Evolutionary conservation across 1,140 invertebrate species (phyloP).

Genomic region (Bilobella aurantiaca): DNA sequence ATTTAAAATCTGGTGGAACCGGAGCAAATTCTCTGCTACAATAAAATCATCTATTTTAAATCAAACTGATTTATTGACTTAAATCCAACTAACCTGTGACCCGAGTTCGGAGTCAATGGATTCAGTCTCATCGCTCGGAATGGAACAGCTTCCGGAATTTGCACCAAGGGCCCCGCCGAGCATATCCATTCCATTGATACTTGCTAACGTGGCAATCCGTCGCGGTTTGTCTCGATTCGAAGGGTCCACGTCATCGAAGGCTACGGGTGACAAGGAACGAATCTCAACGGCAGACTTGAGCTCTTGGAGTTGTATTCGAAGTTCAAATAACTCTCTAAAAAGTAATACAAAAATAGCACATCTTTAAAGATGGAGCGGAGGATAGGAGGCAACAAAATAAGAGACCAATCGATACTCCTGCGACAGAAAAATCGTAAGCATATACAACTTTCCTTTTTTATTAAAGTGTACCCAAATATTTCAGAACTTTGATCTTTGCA

Average conservation of each 20-base stretch:
- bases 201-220: slow-evolving; percentile 32
- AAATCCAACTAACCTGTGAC: slow-evolving; percentile 21
- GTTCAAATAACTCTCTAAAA: slow-evolving; percentile 33
- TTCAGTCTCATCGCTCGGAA: slow-evolving; percentile 35
- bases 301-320: slow-evolving; percentile 31
- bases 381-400: too few relatives aligned
- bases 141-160: slow-evolving; percentile 31
- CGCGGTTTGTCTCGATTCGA: slow-evolving; percentile 16
- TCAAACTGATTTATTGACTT: too few relatives aligned
- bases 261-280: slow-evolving; percentile 24
- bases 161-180: slow-evolving; percentile 19
- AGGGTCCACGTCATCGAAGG: slow-evolving; percentile 27
- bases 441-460: too few relatives aligned
- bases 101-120: slow-evolving; percentile 34
- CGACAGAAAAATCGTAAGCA: too few relatives aligned
- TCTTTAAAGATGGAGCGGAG: background rate
- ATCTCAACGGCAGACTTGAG: slow-evolving; percentile 32
- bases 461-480: too few relatives aligned
- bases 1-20: too few relatives aligned
- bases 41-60: too few relatives aligned
- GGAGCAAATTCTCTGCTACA: too few relatives aligned
- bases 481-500: too few relatives aligned
- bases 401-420: too few relatives aligned
- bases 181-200: slow-evolving; percentile 29
- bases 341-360: background rate